phyloP scores from a whole-genome alignment of 1,140 invertebrate genomes.

The Drosophila carrolli region DNA sequence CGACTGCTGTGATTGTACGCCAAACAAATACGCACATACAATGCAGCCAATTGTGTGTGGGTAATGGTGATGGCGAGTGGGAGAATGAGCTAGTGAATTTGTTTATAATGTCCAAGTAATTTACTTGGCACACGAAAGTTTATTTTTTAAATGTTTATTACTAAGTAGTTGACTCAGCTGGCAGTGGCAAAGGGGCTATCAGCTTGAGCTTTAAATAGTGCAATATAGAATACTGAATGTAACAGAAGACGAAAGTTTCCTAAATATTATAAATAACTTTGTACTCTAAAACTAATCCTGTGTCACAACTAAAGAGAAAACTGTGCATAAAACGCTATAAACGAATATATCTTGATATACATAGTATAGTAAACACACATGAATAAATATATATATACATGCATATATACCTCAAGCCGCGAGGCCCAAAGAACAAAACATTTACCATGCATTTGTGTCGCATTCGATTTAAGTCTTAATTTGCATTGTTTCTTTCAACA shows the following conservation, averaged over 20 bases:
- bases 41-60: conserved; percentile 54
- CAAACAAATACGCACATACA: conserved; percentile 25
- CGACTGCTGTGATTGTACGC: conserved; percentile 76
- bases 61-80: conserved; percentile 7
- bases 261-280: conserved; percentile 23
- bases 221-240: conserved; percentile 54
- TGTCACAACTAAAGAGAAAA: conserved; percentile 51
- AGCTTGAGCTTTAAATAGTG: conserved; percentile 57
- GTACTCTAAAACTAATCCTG: conserved; percentile 17
- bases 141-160: conserved; percentile 56
- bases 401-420: conserved; percentile 62
- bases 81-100: conserved; percentile 38
- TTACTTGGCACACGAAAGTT: conserved; percentile 49
- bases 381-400: conserved; percentile 45
- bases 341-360: conserved; percentile 25
- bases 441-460: conserved; percentile 71
- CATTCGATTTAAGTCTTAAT: conserved; percentile 47
- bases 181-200: conserved; percentile 3
- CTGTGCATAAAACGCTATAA: conserved; percentile 67
- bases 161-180: conserved; percentile 45
- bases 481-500: conserved; percentile 53
- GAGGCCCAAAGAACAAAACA: conserved; percentile 37
- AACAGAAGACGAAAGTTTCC: conserved; percentile 20
- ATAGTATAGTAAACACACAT: conserved; percentile 29
- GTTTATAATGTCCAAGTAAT: conserved; percentile 63